These are phyloP conservation scores for Melanotaenia parkinsoni DNA, from an alignment of 2,797 vertebrate genomes.

Conservation along the genomic window DNA sequence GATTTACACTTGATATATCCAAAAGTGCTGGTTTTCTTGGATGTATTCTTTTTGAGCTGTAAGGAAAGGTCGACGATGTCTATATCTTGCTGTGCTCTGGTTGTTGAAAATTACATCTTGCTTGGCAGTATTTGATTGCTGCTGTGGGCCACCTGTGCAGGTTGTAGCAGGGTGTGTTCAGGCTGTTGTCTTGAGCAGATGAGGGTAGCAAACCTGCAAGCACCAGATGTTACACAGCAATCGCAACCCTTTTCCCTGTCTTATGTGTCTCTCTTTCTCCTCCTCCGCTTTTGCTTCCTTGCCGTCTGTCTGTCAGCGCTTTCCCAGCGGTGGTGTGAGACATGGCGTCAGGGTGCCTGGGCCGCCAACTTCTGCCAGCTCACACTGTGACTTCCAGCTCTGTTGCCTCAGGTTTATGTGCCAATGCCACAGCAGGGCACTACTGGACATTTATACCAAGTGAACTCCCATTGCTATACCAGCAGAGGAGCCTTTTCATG, in stretches of 20 bases:
- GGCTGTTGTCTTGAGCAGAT: constrained; percentile 55
- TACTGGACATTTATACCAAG: constrained; percentile 64
- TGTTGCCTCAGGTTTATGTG: constrained; percentile 68
- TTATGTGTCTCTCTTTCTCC: constrained; percentile 14
- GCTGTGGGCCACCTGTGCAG: constrained; percentile 61
- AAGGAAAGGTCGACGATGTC: constrained; percentile 11
- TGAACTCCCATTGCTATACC: constrained; percentile 60
- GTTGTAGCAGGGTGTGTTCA: constrained; percentile 45
- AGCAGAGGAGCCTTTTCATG: constrained; percentile 53
- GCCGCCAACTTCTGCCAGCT: constrained; percentile 76
- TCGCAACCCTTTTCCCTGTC: constrained; percentile 41
- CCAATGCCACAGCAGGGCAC: constrained; percentile 72
- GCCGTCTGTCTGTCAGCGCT: constrained; percentile 78
- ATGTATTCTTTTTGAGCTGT: constrained; percentile 2
- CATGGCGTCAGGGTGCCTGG: constrained; percentile 77
- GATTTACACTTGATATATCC: constrained; percentile 25
- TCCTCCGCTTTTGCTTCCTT: constrained; percentile 60
- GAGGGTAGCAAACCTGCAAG: constrained; percentile 53
- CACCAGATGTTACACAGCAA: constrained; percentile 72
- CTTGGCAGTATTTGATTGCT: constrained; percentile 43
- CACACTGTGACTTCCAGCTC: constrained; percentile 78
- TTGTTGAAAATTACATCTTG: constrained; percentile 63
- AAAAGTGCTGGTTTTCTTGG: constrained; percentile 15
- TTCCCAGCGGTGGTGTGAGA: constrained; percentile 80
- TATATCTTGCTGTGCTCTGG: constrained; percentile 13